A percentile compares a stretch with the other conserved stretches of the same genome.
Conservation (phyloP, 2,888 invertebrate genomes). For the Pammene fasciana region DNA sequence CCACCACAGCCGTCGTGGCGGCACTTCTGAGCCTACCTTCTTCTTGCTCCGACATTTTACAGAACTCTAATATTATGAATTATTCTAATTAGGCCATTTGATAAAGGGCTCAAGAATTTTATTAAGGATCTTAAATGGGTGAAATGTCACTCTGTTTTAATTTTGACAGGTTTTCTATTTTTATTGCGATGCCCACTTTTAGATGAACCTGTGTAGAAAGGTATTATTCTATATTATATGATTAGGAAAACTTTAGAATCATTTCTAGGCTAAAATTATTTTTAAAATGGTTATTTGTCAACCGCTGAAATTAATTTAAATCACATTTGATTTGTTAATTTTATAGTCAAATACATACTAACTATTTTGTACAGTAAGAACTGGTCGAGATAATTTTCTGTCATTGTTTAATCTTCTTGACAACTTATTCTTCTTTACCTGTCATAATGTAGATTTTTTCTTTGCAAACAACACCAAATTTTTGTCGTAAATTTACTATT, state of each 20-base stretch:
- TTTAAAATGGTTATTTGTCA: neutral
- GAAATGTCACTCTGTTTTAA: constrained; percentile 71
- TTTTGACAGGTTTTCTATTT: constrained; percentile 73
- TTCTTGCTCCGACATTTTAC: constrained; percentile 71
- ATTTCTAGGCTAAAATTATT: neutral
- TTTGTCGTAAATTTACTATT: constrained; percentile 50
- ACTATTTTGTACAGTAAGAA: neutral
- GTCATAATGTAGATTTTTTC: constrained; percentile 60
- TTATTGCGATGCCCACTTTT: constrained; percentile 67
- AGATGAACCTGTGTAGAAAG: neutral
- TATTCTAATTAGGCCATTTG: constrained; percentile 60
- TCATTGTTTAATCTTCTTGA: constrained; percentile 44
- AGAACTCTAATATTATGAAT: constrained; percentile 55
- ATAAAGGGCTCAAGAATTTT: constrained; percentile 59
- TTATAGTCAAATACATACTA: too few species aligned
- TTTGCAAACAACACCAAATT: constrained; percentile 55
- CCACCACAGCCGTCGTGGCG: constrained; percentile 53
- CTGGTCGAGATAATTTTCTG: constrained; percentile 46
- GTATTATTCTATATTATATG: neutral
- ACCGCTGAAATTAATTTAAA: too few species aligned
- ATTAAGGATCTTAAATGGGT: constrained; percentile 58
- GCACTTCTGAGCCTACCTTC: constrained; percentile 53
- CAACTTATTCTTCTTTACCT: constrained; percentile 51
- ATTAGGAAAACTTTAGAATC: too few species aligned
- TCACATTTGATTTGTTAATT: too few species aligned